These are phyloP conservation scores for Shargacucullia verbasci DNA, from an alignment of 2,888 invertebrate species.

Conservation along the genomic window DNA sequence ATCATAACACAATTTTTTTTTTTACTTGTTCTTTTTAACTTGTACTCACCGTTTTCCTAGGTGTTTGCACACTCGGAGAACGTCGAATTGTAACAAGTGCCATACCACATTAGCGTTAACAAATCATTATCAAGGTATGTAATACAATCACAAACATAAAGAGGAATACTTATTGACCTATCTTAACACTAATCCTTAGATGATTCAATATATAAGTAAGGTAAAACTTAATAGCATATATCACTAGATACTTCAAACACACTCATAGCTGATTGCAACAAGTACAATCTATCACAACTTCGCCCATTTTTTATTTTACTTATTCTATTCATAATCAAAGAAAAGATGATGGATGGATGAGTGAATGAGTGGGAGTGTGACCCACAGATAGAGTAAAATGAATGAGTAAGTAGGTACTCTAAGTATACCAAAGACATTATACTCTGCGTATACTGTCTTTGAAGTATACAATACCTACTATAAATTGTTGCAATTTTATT, in stretches of 20 bases:
- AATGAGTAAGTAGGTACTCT: no score
- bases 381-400: no score
- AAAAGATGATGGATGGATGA: constrained; percentile 60
- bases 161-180: constrained; percentile 76
- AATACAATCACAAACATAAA: constrained; percentile 85
- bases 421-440: no score
- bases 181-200: constrained; percentile 77
- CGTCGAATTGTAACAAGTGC: constrained; percentile 88
- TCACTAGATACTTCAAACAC: constrained; percentile 59
- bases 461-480: no score
- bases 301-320: constrained; percentile 58
- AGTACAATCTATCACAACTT: constrained; percentile 59
- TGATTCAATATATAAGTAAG: constrained; percentile 66
- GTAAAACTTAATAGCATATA: constrained; percentile 59
- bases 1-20: constrained; percentile 49
- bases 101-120: constrained; percentile 85
- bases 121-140: constrained; percentile 79
- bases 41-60: constrained; percentile 85
- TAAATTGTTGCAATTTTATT: no score
- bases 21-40: constrained; percentile 46
- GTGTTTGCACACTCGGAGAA: constrained; percentile 87
- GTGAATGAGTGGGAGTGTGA: constrained; percentile 50
- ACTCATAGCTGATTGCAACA: constrained; percentile 53
- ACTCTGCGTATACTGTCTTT: no score
- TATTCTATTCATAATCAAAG: constrained; percentile 57